phyloP scores from a whole-genome alignment of 2,113 vertebrate species.

The Egretta garzetta region DNA sequence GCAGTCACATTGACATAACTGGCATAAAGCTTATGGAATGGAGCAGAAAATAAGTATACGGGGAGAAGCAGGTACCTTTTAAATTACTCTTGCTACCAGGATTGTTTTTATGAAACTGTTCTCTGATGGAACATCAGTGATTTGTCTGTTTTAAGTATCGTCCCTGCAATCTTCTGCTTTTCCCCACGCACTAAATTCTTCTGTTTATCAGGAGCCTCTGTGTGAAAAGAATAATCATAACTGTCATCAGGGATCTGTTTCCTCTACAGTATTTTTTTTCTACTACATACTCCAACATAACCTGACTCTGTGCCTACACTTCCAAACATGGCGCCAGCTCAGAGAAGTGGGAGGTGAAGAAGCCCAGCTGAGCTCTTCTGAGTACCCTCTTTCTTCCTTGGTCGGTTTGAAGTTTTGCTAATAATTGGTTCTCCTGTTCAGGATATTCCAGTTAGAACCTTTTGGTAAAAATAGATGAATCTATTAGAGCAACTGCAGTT shows the following conservation, averaged over 20 bases:
- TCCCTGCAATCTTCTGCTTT: not conserved
- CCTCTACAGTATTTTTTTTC: not conserved
- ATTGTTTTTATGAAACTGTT: constrained; percentile 2
- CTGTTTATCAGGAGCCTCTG: not conserved
- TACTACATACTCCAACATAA: not conserved
- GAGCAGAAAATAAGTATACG: constrained; percentile 22
- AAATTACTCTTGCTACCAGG: not conserved
- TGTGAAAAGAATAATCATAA: not conserved
- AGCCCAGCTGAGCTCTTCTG: not conserved
- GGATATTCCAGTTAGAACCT: not conserved
- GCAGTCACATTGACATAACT: not conserved
- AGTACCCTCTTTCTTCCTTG: not conserved
- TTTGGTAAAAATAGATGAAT: not conserved
- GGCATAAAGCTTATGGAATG: not conserved
- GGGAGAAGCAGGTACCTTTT: not conserved
- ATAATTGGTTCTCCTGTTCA: not conserved
- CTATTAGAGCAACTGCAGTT: not conserved
- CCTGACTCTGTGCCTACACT: not conserved
- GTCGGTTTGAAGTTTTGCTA: not conserved
- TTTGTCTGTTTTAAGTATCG: not conserved
- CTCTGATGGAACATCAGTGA: not conserved
- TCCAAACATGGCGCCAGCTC: not conserved
- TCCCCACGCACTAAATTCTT: not conserved
- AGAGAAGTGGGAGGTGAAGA: not conserved
- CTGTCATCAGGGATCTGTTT: not conserved